Conservation (phyloP, 2,888 invertebrate genomes). For the Anticlea derivata region DNA sequence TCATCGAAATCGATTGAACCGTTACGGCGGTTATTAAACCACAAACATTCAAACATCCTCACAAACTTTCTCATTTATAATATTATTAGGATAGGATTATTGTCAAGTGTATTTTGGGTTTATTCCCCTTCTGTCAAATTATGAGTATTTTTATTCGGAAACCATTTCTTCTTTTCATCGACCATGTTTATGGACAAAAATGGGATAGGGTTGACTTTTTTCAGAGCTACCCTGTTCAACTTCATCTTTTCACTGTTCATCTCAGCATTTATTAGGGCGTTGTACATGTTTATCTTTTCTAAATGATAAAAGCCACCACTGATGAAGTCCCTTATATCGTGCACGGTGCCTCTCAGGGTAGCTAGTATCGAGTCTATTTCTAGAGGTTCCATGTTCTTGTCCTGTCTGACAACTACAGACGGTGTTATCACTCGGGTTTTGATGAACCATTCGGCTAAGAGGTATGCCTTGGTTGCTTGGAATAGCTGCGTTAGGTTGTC, state of each 20-base stretch:
- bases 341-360: slow-evolving; percentile 46
- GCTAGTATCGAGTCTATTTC: slow-evolving; percentile 46
- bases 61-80: no score
- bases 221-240: background rate
- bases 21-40: no score
- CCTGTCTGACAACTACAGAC: background rate
- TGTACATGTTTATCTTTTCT: slow-evolving; percentile 47
- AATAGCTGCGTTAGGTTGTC: slow-evolving; percentile 47
- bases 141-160: background rate
- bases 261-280: slow-evolving; percentile 10
- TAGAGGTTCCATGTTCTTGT: slow-evolving; percentile 39
- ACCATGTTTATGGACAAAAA: slow-evolving; percentile 3
- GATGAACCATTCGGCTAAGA: slow-evolving; percentile 48
- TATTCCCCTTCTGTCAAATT: background rate
- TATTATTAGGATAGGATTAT: no score
- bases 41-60: no score
- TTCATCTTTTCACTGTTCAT: background rate
- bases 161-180: background rate
- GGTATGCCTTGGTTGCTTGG: slow-evolving; percentile 50
- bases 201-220: background rate
- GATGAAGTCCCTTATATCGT: slow-evolving; percentile 63
- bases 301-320: slow-evolving; percentile 38
- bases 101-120: background rate
- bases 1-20: no score
- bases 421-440: slow-evolving; percentile 45